Conservation (phyloP, 2,113 vertebrate genomes). For the Lepus europaeus region DNA sequence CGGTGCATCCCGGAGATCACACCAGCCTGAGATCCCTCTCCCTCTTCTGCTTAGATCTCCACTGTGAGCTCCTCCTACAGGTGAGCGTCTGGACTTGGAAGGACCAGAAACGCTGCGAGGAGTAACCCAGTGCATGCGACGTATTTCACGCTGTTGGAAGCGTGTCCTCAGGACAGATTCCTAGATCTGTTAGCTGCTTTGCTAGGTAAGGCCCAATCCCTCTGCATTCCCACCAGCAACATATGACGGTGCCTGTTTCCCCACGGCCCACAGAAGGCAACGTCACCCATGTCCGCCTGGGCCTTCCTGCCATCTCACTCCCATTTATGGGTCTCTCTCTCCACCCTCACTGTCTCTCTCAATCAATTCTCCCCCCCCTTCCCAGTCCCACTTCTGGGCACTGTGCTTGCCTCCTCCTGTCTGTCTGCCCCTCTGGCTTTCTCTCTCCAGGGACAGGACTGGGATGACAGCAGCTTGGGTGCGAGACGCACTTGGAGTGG, state of each 20-base stretch:
- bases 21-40: background rate
- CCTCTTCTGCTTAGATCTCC: background rate
- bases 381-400: background rate
- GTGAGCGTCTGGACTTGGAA: background rate
- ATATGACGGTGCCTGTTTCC: background rate
- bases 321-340: background rate
- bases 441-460: slow-evolving; percentile 38
- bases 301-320: background rate
- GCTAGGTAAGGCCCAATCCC: background rate
- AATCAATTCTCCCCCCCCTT: background rate
- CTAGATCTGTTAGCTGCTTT: background rate
- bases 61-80: background rate
- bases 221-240: background rate
- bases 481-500: slow-evolving; percentile 51
- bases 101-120: background rate
- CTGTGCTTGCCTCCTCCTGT: background rate
- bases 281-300: background rate
- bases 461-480: slow-evolving; percentile 52
- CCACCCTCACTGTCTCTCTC: background rate
- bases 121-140: background rate
- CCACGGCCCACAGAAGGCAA: background rate
- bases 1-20: background rate
- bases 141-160: background rate
- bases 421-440: background rate
- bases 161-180: background rate